Evolutionary conservation across 2,797 vertebrate species (phyloP).

Genomic region (Hoplostethus atlanticus): DNA sequence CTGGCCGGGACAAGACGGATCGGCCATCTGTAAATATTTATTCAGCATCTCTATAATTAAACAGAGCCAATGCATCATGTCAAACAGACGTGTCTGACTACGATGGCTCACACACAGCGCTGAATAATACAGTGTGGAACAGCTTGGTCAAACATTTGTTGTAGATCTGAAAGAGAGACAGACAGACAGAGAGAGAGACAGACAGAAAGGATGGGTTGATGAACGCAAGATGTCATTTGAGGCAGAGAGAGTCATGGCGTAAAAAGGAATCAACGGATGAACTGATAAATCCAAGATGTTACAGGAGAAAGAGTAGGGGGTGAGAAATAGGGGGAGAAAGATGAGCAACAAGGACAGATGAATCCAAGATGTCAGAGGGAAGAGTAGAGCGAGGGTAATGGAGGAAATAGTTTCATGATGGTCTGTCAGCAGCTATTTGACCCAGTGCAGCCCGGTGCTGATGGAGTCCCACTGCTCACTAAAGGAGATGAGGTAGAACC

Average conservation of each 20-base stretch:
- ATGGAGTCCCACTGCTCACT: conserved; percentile 16
- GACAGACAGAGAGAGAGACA: conserved; percentile 19
- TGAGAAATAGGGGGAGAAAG: conserved; percentile 13
- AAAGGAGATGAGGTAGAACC: conserved; percentile 22
- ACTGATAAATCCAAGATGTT: conserved; percentile 61
- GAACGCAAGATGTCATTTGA: conserved; percentile 64
- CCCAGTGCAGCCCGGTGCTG: conserved; percentile 1
- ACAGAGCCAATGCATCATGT: conserved; percentile 82
- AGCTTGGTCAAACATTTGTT: conserved; percentile 84
- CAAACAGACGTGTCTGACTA: conserved; percentile 72
- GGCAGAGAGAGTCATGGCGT: conserved; percentile 40
- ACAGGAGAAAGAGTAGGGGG: conserved; percentile 8
- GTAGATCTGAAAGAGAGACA: conserved; percentile 53
- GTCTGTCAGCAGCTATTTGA: conserved; percentile 39
- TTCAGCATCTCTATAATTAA: conserved; percentile 85
- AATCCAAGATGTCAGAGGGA: conserved; percentile 48
- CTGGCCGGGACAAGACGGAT: conserved; percentile 72
- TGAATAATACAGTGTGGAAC: conserved; percentile 78
- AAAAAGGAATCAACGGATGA: conserved; percentile 45
- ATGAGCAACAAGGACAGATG: conserved; percentile 46
- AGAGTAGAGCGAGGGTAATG: conserved; percentile 12
- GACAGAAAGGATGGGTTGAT: conserved; percentile 50
- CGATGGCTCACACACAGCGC: conserved; percentile 56
- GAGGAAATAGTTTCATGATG: conserved; percentile 44
- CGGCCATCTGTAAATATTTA: conserved; percentile 86